A percentile compares a stretch with the other conserved stretches of the same genome.
Evolutionary conservation across 2,888 invertebrate species (phyloP).

Genomic region (Diadegma fenestrale): DNA sequence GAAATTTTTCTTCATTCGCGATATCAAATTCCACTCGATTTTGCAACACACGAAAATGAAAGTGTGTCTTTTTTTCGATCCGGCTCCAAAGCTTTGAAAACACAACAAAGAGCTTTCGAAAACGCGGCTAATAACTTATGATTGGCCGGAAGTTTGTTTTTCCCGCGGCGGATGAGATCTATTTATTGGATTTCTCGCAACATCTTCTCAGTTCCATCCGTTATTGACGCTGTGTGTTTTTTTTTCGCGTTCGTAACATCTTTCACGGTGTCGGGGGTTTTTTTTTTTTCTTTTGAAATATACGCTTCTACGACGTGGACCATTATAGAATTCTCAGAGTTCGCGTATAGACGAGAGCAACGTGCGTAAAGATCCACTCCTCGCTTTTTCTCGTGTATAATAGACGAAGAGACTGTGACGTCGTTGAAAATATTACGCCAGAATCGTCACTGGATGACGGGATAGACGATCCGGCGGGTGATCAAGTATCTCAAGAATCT

Average conservation of each 20-base stretch:
- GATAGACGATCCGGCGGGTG: conserved; percentile 36
- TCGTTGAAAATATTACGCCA: conserved; percentile 32
- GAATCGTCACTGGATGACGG: conserved; percentile 19
- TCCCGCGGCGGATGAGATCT: conserved; percentile 10
- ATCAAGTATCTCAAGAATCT: conserved; percentile 54
- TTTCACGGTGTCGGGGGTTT: background rate
- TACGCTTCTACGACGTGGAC: conserved; percentile 32
- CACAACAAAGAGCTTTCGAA: background rate
- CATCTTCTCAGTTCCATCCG: background rate
- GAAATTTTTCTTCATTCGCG: background rate
- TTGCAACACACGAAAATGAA: background rate
- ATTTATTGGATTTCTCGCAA: conserved; percentile 10
- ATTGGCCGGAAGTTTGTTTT: background rate
- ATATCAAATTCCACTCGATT: background rate
- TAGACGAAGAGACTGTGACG: conserved; percentile 21
- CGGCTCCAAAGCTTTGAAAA: background rate
- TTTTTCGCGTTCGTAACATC: background rate
- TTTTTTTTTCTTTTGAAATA: background rate
- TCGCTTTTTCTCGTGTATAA: background rate
- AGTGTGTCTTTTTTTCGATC: background rate
- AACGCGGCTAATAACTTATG: background rate
- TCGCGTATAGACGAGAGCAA: background rate
- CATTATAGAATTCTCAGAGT: conserved; percentile 48
- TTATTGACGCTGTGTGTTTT: conserved; percentile 2
- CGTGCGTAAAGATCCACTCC: conserved; percentile 17